Evolutionary conservation across 2,113 vertebrate species (phyloP).

Genomic region (Rostratula benghalensis): DNA sequence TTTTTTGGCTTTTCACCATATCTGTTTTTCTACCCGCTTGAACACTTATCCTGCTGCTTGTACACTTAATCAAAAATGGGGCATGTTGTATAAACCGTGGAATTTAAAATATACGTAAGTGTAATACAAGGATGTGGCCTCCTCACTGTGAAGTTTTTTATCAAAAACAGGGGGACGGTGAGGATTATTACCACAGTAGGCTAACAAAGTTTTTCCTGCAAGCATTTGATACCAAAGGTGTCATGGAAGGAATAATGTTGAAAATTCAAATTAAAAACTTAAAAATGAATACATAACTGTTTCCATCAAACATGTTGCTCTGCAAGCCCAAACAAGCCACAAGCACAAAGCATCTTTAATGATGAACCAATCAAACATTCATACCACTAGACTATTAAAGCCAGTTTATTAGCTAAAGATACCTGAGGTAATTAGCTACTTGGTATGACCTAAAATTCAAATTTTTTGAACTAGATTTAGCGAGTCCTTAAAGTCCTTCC

Average conservation of each 20-base stretch:
- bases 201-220: not conserved
- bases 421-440: not conserved
- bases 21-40: not conserved
- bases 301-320: not conserved
- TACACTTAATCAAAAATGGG: not conserved
- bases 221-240: not conserved
- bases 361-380: not conserved
- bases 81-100: not conserved
- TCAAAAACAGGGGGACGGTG: not conserved
- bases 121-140: no score
- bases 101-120: no score
- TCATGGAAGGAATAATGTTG: not conserved
- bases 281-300: not conserved
- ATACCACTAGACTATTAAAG: not conserved
- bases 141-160: not conserved
- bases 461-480: constrained; percentile 3
- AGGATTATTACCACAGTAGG: not conserved
- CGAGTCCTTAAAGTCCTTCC: not conserved
- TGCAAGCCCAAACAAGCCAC: not conserved
- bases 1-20: not conserved
- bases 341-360: not conserved
- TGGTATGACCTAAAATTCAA: constrained; percentile 7
- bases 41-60: not conserved
- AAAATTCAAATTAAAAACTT: not conserved
- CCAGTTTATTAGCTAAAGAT: not conserved